Evolutionary conservation across 2,888 invertebrate genomes (phyloP).

Genomic region (Megamerina dolium): DNA sequence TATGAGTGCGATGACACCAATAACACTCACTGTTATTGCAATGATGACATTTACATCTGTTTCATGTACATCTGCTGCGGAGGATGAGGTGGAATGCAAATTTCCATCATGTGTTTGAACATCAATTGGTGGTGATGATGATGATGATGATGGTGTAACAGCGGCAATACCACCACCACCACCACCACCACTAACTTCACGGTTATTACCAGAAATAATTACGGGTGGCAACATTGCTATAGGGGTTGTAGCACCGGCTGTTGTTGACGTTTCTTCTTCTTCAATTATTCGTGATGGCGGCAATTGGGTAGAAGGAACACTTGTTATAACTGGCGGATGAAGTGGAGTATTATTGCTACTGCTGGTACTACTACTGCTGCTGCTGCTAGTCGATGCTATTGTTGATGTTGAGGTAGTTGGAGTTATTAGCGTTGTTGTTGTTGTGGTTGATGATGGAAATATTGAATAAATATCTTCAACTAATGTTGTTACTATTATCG

Average conservation of each 20-base stretch:
- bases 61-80: slow-evolving; percentile 30
- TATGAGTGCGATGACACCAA: slow-evolving; percentile 71
- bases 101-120: slow-evolving; percentile 15
- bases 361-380: not conserved
- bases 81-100: slow-evolving; percentile 27
- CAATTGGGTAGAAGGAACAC: not conserved
- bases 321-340: not conserved
- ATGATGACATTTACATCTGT: slow-evolving; percentile 66
- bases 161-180: slow-evolving; percentile 11
- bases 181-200: slow-evolving; percentile 3
- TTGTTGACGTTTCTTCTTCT: not conserved
- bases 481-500: slow-evolving; percentile 10
- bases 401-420: not conserved
- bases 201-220: not conserved
- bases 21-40: slow-evolving; percentile 74
- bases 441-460: slow-evolving; percentile 6
- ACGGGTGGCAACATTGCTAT: not conserved
- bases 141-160: slow-evolving; percentile 14
- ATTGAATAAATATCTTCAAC: not conserved
- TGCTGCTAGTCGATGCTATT: not conserved
- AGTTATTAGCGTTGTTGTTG: slow-evolving; percentile 14
- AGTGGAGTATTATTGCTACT: not conserved
- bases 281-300: not conserved
- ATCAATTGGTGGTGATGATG: slow-evolving; percentile 12
- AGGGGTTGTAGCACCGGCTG: not conserved